Conservation (phyloP, 2,888 invertebrate genomes). For the Xestia sexstrigata region DNA sequence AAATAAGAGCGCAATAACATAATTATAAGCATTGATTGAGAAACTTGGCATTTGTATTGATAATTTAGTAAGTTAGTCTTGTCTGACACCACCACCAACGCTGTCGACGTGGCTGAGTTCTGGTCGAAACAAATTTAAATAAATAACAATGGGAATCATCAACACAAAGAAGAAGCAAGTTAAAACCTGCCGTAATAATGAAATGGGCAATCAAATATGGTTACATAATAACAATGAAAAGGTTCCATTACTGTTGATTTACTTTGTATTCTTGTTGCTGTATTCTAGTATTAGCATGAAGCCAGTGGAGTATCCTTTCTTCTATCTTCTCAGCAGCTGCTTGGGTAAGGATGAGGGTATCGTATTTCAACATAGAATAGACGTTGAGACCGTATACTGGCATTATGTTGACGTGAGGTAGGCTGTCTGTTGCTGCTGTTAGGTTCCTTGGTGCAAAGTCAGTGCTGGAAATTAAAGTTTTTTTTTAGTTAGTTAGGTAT, state of each 20-base stretch:
- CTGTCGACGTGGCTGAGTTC: too few relatives aligned
- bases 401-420: constrained; percentile 98
- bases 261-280: constrained; percentile 90
- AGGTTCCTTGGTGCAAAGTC: constrained; percentile 97
- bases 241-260: constrained; percentile 88
- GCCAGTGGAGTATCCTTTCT: constrained; percentile 93
- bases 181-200: neutral
- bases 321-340: constrained; percentile 96
- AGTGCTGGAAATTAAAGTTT: constrained; percentile 87
- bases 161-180: too few relatives aligned
- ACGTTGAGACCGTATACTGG: constrained; percentile 99
- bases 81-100: too few relatives aligned
- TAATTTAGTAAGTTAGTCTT: neutral
- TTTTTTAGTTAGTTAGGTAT: constrained; percentile 18
- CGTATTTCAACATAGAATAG: constrained; percentile 98
- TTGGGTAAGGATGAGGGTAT: constrained; percentile 96
- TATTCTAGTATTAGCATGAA: constrained; percentile 91
- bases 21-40: neutral
- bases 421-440: constrained; percentile 93
- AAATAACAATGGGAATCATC: too few relatives aligned
- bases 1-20: neutral
- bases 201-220: neutral
- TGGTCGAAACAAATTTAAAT: too few relatives aligned
- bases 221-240: neutral
- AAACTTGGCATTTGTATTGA: neutral